phyloP scores from a whole-genome alignment of 2,797 vertebrate species.

The Harpagifer antarcticus region DNA sequence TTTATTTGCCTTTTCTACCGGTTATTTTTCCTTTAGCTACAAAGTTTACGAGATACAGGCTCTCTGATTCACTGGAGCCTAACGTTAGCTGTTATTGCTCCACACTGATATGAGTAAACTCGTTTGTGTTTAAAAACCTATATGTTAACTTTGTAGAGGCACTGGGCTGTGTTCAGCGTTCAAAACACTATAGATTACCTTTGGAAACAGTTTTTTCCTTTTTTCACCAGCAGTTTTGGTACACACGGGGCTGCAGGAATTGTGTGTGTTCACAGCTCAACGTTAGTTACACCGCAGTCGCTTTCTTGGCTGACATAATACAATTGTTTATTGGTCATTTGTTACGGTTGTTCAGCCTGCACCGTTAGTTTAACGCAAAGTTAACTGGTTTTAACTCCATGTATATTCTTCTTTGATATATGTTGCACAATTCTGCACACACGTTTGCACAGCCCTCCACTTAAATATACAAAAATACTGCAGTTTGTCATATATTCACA shows the following conservation, averaged over 20 bases:
- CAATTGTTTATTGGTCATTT: neutral
- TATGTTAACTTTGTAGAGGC: slow-evolving; percentile 31
- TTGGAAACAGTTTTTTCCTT: neutral
- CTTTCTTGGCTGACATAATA: neutral
- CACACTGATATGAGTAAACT: slow-evolving; percentile 6
- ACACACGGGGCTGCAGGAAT: slow-evolving; percentile 15
- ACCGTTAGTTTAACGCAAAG: rapidly evolving
- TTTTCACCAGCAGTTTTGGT: slow-evolving; percentile 30
- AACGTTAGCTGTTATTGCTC: slow-evolving; percentile 23
- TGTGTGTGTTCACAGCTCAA: slow-evolving; percentile 22
- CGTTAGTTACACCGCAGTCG: slow-evolving; percentile 5
- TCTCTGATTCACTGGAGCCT: slow-evolving; percentile 41
- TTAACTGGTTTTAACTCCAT: neutral
- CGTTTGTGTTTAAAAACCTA: slow-evolving; percentile 11
- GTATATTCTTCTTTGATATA: no score
- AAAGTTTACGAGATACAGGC: slow-evolving; percentile 73
- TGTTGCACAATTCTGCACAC: no score
- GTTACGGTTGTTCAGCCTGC: neutral
- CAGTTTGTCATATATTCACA: no score
- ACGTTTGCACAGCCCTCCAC: no score
- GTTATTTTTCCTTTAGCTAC: slow-evolving; percentile 39
- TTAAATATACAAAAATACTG: no score
- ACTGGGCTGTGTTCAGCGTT: slow-evolving; percentile 4
- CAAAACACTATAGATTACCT: neutral
- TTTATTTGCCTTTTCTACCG: neutral